A percentile compares a stretch with the other conserved stretches of the same genome.
Evolutionary conservation across 92 coral and sea anemone genomes (phyloP).

Genomic region (Palythoa caribaeorum): DNA sequence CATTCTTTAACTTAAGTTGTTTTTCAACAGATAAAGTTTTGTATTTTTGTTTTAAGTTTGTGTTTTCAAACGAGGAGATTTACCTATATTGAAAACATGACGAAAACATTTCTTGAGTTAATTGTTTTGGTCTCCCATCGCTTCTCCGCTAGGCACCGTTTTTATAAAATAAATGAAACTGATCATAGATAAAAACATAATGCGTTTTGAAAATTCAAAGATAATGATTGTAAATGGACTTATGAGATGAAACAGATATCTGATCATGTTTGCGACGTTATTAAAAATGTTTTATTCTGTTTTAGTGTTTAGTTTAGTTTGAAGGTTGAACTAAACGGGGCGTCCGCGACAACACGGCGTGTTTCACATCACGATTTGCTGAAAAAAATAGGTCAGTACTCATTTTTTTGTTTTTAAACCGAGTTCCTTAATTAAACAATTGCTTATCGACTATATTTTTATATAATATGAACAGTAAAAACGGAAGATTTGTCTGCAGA

Average conservation of each 20-base stretch:
- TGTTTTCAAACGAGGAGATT: neutral
- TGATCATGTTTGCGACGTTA: neutral
- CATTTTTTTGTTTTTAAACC: neutral
- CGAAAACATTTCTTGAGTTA: neutral
- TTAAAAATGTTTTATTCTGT: neutral
- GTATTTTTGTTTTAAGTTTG: neutral
- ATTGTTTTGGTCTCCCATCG: neutral
- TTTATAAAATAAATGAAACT: neutral
- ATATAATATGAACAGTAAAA: neutral
- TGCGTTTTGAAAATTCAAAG: constrained; percentile 6
- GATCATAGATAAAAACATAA: neutral
- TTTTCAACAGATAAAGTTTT: neutral
- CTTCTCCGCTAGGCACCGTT: neutral
- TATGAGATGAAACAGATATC: constrained; percentile 23
- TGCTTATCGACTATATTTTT: neutral
- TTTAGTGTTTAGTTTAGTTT: neutral
- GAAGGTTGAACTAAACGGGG: neutral
- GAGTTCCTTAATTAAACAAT: neutral
- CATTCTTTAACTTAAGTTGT: neutral
- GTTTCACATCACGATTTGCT: neutral
- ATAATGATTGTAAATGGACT: constrained; percentile 3
- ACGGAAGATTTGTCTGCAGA: neutral
- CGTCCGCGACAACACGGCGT: neutral
- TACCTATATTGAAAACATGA: neutral
- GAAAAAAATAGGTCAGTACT: neutral